Evolutionary conservation across 2,797 vertebrate genomes (phyloP).

Genomic region (Cossypha dichroa): DNA sequence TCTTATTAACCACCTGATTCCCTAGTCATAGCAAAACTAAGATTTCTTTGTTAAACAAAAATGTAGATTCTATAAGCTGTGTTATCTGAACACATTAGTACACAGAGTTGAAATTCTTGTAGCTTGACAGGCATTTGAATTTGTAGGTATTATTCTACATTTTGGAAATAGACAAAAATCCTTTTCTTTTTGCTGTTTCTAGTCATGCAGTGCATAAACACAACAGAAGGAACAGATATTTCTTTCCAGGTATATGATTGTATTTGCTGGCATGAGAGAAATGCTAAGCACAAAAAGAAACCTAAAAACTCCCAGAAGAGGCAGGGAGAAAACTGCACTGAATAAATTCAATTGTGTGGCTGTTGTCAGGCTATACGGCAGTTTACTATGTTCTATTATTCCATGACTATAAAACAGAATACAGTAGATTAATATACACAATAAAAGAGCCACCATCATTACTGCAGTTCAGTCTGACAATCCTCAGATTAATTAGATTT

Average conservation of each 20-base stretch:
- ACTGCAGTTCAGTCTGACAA: not conserved
- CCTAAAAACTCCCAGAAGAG: not conserved
- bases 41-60: not conserved
- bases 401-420: not conserved
- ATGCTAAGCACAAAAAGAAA: not conserved
- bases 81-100: not conserved
- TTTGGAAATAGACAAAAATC: not conserved
- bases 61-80: not conserved
- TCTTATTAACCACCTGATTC: not conserved
- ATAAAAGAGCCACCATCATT: not conserved
- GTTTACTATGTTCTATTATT: not conserved
- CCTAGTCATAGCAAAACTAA: not conserved
- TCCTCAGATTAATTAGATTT: not conserved
- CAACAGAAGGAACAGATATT: not conserved
- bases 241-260: not conserved
- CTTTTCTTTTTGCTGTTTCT: not conserved
- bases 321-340: not conserved
- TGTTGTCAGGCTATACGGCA: not conserved
- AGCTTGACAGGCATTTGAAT: not conserved
- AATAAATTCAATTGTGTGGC: not conserved
- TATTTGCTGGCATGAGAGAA: not conserved
- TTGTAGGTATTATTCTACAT: accelerated
- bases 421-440: not conserved
- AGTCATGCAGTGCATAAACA: not conserved
- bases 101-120: not conserved